Evolutionary conservation across 1,140 invertebrate species (phyloP), one percentile per base, ranked within the genome.

Genomic region (Panagrolaimus sp.): DNA sequence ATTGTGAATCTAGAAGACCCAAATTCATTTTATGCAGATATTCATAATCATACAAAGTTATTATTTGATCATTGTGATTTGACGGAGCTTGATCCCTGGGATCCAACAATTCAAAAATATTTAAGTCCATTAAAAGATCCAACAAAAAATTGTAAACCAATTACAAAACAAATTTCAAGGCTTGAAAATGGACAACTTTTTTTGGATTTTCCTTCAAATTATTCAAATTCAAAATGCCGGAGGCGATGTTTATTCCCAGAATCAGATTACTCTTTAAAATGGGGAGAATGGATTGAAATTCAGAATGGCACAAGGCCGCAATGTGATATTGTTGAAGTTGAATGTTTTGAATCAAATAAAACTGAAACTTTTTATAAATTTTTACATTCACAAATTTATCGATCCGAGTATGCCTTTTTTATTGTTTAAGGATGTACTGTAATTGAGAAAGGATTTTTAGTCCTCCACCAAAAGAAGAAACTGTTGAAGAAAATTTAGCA

Each of bases 321-420:
- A 5, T 72, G 71, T 45, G 71, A 72, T 62, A 47, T 72, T 17
- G 73, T 72, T 55, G 71, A 72, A 17, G 69, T 71, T 28, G 17
- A 71, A 45, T 71, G 69, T 62, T 32, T 5, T 12, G 48, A 38
- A 38, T 2, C 32, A 4, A 7, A n/a, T 14, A 21, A 58, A 21
- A 21, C 12, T 4, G 21, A 8, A 1, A 3, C 24, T 10, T 65
- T 48, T 43, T 70, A 70, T 26, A 43, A 70, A 14, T 68, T 46
- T 26, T 14, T 70, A 26, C 68, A 70, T 52, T 24, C n/a, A 7
- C 68, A 70, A 44, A 52, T 70, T 32, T 55, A 43, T 26, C 15
- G 63, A 52, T 12, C 26, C 2, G 45, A 65, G 14, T 38, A 44
- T 44, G 63, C n/a, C n/a, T n/a, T 64, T 71, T 38, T 9, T 4